These are phyloP conservation scores for Mallotus villosus DNA, from an alignment of 2,797 vertebrate species.

Conservation along the genomic window DNA sequence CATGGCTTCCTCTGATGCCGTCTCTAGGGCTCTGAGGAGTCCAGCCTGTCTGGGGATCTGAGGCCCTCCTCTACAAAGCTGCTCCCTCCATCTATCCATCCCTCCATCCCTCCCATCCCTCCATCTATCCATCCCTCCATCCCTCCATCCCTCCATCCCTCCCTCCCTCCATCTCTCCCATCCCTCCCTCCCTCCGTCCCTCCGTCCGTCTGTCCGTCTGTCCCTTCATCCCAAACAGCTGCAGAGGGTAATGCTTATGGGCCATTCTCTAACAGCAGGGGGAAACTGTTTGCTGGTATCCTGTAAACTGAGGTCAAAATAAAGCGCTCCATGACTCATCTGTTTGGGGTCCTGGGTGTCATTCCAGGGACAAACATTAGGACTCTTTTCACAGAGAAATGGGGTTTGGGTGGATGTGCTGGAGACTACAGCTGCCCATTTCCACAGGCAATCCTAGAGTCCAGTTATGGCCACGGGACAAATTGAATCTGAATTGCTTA, in stretches of 20 bases:
- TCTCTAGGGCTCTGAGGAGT: slow-evolving; percentile 2
- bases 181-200: no score
- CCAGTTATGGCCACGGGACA: slow-evolving; percentile 49
- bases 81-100: neutral
- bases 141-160: neutral
- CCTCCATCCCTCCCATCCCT: no score
- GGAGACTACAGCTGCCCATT: slow-evolving; percentile 36
- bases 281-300: neutral
- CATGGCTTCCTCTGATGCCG: neutral
- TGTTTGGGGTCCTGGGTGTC: neutral
- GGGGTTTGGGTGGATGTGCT: neutral
- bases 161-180: neutral
- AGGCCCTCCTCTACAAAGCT: slow-evolving; percentile 20
- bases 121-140: neutral
- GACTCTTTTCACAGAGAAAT: slow-evolving; percentile 7
- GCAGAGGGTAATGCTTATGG: neutral
- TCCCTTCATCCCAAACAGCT: neutral
- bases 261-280: slow-evolving; percentile 7
- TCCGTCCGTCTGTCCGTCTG: neutral
- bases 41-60: slow-evolving; percentile 20
- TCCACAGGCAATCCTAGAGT: slow-evolving; percentile 47
- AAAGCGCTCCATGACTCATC: no score
- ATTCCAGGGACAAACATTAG: slow-evolving; percentile 18
- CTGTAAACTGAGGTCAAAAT: neutral
- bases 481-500: slow-evolving; percentile 50